Evolutionary conservation across 2,888 invertebrate species (phyloP), one percentile per base, ranked within the genome.

Genomic region (Habrosyne pyritoides): DNA sequence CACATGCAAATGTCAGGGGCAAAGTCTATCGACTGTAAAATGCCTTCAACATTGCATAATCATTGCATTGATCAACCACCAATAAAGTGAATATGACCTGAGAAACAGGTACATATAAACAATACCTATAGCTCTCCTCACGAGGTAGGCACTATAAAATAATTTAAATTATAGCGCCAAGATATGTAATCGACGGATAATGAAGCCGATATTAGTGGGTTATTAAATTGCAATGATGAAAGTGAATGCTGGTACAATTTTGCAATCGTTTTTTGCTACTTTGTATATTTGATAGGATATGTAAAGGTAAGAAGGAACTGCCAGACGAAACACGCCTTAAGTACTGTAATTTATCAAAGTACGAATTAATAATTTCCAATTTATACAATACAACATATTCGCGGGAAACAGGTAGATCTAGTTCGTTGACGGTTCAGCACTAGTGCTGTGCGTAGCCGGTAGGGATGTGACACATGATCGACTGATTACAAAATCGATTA

Each of bases 181-280:
- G 42, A 42, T 42, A 42, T 42, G 42, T 42, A 42, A 18, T 42
- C 42, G 42, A 42, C 42, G 18, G 42, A 42, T 42, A 42, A 42
- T 42, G 42, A 42, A 42, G 42, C 18, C 42, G 42, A 18, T 42
- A 42, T 42, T n/a, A 42, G 14, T 14, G 42, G 42, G 42, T 18
- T 18, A 42, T 42, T 42, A 42, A 42, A 18, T n/a, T 33, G 12
- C 12, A 33, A 42, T 42, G 36, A 14, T 18, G 6, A n/a, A 42
- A 42, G 42, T 42, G 42, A 42, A 42, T 42, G 42, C 42, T 42
- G 8, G 18, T 6, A 42, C 14, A 42, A 42, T 42, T 42, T 18
- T 8, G 18, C 12, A 42, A 42, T 42, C 42, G 12, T 18, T n/a
- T 42, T 33, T 33, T n/a, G n/a, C n/a, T n/a, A n/a, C n/a, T n/a